These are phyloP conservation scores for Scarus forsteni DNA, from an alignment of 2,797 vertebrate genomes.

Conservation along the genomic window DNA sequence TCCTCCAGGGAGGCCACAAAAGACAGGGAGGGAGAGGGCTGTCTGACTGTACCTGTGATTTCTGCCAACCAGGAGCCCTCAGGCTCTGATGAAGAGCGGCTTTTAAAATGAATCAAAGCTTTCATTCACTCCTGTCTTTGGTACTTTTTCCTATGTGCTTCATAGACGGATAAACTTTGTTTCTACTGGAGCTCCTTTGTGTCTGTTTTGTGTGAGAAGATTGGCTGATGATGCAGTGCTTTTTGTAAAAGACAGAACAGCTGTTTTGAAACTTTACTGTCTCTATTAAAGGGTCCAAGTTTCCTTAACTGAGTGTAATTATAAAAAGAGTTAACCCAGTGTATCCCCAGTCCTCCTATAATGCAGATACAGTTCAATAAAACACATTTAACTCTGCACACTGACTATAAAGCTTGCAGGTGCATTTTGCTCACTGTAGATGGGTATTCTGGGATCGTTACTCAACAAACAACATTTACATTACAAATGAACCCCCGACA, in stretches of 20 bases:
- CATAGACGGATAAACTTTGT: constrained; percentile 60
- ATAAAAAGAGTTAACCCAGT: constrained; percentile 43
- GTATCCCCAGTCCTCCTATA: constrained; percentile 47
- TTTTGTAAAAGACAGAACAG: constrained; percentile 70
- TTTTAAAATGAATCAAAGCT: constrained; percentile 69
- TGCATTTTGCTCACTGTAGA: constrained; percentile 38
- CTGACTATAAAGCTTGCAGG: constrained; percentile 39
- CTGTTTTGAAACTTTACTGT: constrained; percentile 85
- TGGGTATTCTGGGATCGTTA: constrained; percentile 26
- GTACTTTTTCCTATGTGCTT: constrained; percentile 80
- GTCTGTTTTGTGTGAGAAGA: constrained; percentile 56
- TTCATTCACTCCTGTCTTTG: constrained; percentile 80
- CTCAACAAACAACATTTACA: constrained; percentile 46
- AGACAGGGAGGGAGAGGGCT: constrained; percentile 55
- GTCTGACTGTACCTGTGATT: constrained; percentile 77
- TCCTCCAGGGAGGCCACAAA: constrained; percentile 64
- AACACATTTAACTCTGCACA: constrained; percentile 58
- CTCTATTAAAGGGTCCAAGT: constrained; percentile 65
- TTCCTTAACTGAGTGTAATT: constrained; percentile 54
- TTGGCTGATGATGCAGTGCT: constrained; percentile 67
- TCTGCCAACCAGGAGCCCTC: constrained; percentile 60
- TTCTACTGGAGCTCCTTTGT: constrained; percentile 58
- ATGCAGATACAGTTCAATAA: constrained; percentile 57
- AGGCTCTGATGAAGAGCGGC: constrained; percentile 53
- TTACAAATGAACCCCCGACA: constrained; percentile 43